Base-by-base conservation (phyloP, 2,113 vertebrate species). In the Collichthys lucidus region DNA sequence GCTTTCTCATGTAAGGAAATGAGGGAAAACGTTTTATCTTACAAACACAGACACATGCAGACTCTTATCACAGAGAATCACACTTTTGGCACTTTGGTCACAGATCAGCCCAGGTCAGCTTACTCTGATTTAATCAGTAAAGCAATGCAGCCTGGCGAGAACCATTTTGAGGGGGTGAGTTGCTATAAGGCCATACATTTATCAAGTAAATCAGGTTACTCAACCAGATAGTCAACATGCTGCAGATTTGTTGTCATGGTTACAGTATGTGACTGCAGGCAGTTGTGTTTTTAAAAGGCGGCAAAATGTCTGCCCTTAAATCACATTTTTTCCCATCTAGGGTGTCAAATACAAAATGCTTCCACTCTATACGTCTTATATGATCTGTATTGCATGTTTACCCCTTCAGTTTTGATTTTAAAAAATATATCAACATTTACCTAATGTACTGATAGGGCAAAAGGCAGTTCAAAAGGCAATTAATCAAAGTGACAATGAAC, bases 31-130 rank as follows among this genome's bases (percentile, higher is more conserved):
- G 55, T 77, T 88, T 91, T 91, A 88, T 90, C 81, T 88, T 49
- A 52, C 15, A 70, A 69, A 85, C 77, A 69, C 77, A 87, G 71
- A 82, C 74, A 40, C 72, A 86, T 42, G 77, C 65, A 50, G 67
- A 63, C 46, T 49, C 56, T 84, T 90, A 93, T 92, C 89, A 69
- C 42, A 68, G 31, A 69, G 61, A 81, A 79, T 90, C 78, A 68
- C 55, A 75, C 64, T 78, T 79, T 79, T 87, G 80, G 70, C 72
- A 79, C 49, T 79, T 29, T 53, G 63, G 86, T 86, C 76, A 76
- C 77, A 84, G 76, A 90, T 80, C 83, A 84, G 68, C 66, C 47
- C 42, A 17, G 85, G 68, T 87, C 76, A 88, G 75, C 53, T n/a
- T 47, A 50, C 31, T 77, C 22, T 79, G 85, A 87, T 89, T 88